A percentile compares a stretch with the other conserved stretches of the same genome.
These are phyloP conservation scores for Caenorhabditis panamensis DNA, from an alignment of 2,888 invertebrate genomes.

Conservation along the genomic window DNA sequence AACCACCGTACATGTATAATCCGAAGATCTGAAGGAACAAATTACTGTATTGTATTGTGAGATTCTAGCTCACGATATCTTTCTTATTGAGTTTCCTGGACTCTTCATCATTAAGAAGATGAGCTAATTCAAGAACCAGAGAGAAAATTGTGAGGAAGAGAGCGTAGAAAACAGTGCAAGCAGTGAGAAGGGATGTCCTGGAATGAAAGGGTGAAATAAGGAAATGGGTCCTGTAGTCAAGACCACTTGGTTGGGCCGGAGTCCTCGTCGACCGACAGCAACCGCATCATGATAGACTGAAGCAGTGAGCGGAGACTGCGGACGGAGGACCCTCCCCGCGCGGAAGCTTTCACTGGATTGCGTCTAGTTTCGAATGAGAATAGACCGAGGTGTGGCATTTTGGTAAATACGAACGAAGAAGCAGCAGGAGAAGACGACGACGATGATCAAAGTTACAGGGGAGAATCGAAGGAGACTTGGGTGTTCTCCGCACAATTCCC, in stretches of 20 bases:
- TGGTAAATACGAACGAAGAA: constrained; percentile 41
- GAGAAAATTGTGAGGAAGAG: constrained; percentile 76
- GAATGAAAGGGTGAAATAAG: constrained; percentile 13
- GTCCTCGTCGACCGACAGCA: constrained; percentile 40
- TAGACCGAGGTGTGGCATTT: constrained; percentile 48
- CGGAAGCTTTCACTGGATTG: constrained; percentile 50
- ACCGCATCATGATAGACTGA: constrained; percentile 42
- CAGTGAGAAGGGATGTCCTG: constrained; percentile 74
- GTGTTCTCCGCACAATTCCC: constrained; percentile 39
- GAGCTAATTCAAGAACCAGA: constrained; percentile 77
- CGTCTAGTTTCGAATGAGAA: constrained; percentile 50
- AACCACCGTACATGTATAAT: constrained; percentile 77
- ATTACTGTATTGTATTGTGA: too few species aligned
- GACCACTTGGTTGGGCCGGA: constrained; percentile 29
- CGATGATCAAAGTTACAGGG: constrained; percentile 23
- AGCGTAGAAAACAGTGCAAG: constrained; percentile 74
- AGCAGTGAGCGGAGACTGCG: constrained; percentile 27
- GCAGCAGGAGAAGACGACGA: constrained; percentile 2
- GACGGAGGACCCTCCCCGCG: neutral
- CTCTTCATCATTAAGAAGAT: constrained; percentile 74
- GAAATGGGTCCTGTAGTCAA: neutral
- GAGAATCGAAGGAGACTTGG: constrained; percentile 8
- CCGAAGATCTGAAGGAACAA: constrained; percentile 74
- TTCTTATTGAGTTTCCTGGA: constrained; percentile 71
- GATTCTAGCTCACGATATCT: constrained; percentile 69